Percentiles rank a stretch among this genome's conserved stretches.
These are phyloP conservation scores for Eupithecia vulgata DNA, from an alignment of 2,888 invertebrate genomes.

Conservation along the genomic window DNA sequence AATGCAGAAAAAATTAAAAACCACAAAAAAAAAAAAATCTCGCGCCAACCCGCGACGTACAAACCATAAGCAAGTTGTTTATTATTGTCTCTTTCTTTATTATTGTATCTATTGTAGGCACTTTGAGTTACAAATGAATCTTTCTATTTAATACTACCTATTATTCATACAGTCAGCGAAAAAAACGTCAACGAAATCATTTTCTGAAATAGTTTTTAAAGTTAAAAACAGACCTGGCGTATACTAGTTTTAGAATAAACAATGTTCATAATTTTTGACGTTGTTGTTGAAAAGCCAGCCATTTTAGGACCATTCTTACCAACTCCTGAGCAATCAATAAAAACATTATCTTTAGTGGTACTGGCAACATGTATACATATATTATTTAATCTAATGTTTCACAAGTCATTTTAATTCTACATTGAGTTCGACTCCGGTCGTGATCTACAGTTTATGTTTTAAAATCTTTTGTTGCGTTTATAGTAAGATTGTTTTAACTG, in stretches of 20 bases:
- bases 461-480: background rate
- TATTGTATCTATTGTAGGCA: too few species aligned
- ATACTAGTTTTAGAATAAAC: background rate
- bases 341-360: background rate
- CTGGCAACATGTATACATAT: too few species aligned
- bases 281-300: background rate
- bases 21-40: too few species aligned
- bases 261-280: background rate
- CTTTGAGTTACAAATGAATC: too few species aligned
- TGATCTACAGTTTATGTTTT: background rate
- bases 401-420: background rate
- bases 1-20: too few species aligned
- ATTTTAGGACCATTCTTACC: background rate
- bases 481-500: background rate
- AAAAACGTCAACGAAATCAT: background rate
- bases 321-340: background rate
- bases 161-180: too few species aligned
- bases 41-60: too few species aligned
- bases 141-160: too few species aligned
- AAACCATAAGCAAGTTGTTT: too few species aligned
- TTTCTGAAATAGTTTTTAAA: background rate
- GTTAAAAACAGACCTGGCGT: background rate
- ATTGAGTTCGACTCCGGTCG: background rate
- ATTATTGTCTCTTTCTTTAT: too few species aligned
- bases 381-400: too few species aligned